Evolutionary conservation across 2,888 invertebrate genomes (phyloP).

Genomic region (Leucania comma): DNA sequence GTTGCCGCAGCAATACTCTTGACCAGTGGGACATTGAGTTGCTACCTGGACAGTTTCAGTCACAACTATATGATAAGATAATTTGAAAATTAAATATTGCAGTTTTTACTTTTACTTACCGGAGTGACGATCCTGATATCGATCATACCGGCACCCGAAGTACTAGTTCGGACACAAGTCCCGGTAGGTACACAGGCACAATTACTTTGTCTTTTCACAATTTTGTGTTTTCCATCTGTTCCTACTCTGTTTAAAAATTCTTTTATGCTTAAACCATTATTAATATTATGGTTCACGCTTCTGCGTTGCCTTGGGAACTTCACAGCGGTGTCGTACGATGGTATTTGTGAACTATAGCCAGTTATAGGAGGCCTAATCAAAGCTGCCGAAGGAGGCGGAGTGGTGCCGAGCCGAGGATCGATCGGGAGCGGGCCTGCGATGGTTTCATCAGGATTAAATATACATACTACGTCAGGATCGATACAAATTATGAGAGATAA

Average conservation of each 20-base stretch:
- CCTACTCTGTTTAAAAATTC: conserved; percentile 57
- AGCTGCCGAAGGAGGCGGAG: conserved; percentile 78
- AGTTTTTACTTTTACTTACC: conserved; percentile 77
- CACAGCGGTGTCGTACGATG: conserved; percentile 79
- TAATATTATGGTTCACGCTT: conserved; percentile 57
- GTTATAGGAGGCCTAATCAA: conserved; percentile 77
- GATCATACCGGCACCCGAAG: conserved; percentile 89
- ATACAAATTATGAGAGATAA: conserved; percentile 84
- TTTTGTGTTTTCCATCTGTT: conserved; percentile 68
- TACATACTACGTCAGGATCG: conserved; percentile 84
- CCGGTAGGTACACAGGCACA: conserved; percentile 84
- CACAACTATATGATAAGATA: conserved; percentile 16
- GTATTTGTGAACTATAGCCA: conserved; percentile 79
- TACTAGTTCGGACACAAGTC: conserved; percentile 77
- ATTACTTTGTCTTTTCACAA: conserved; percentile 81
- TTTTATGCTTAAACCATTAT: conserved; percentile 51
- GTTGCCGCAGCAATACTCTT: conserved; percentile 84
- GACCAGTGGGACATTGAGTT: conserved; percentile 81
- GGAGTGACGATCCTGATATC: conserved; percentile 92
- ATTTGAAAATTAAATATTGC: not conserved
- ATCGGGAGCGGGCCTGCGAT: conserved; percentile 84
- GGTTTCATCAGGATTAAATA: conserved; percentile 85
- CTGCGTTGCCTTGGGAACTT: conserved; percentile 84
- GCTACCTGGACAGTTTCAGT: conserved; percentile 57
- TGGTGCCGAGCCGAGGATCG: conserved; percentile 87